These are phyloP conservation scores for Murina feae DNA, from an alignment of 2,113 vertebrate genomes.

Conservation along the genomic window DNA sequence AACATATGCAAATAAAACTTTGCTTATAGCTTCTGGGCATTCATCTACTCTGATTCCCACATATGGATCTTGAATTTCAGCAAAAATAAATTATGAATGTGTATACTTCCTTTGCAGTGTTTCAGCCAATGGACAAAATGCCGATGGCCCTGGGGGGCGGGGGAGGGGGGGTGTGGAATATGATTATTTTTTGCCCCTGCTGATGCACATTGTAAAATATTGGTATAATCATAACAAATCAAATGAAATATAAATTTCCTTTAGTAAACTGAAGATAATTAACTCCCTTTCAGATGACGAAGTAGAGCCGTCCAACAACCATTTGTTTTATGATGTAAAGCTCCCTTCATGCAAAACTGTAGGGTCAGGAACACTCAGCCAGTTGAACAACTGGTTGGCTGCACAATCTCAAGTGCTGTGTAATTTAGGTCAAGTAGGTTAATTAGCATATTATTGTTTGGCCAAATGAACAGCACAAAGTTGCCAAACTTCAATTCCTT, in stretches of 20 bases:
- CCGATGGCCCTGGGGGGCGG: background rate
- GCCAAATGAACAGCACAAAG: constrained; percentile 74
- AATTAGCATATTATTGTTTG: constrained; percentile 80
- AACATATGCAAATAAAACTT: background rate
- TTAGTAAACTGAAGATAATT: constrained; percentile 8
- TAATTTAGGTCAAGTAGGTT: constrained; percentile 81
- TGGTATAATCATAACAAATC: constrained; percentile 44
- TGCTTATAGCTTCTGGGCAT: background rate
- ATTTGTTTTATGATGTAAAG: constrained; percentile 43
- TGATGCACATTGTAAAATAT: background rate
- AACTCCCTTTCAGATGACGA: constrained; percentile 58
- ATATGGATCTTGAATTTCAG: background rate
- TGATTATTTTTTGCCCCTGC: background rate
- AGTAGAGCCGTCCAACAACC: background rate
- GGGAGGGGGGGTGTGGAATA: too few relatives aligned
- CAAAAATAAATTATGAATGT: background rate
- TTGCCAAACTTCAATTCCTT: constrained; percentile 75
- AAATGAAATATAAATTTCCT: constrained; percentile 30
- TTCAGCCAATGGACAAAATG: constrained; percentile 17
- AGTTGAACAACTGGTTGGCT: constrained; percentile 26
- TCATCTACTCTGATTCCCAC: background rate
- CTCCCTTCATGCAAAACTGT: background rate
- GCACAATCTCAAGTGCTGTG: constrained; percentile 54
- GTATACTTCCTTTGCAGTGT: background rate
- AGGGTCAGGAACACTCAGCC: constrained; percentile 42